Percentiles rank a stretch among this genome's conserved stretches.
phyloP scores from a whole-genome alignment of 2,113 vertebrate species.

The Pachyramphus minor region DNA sequence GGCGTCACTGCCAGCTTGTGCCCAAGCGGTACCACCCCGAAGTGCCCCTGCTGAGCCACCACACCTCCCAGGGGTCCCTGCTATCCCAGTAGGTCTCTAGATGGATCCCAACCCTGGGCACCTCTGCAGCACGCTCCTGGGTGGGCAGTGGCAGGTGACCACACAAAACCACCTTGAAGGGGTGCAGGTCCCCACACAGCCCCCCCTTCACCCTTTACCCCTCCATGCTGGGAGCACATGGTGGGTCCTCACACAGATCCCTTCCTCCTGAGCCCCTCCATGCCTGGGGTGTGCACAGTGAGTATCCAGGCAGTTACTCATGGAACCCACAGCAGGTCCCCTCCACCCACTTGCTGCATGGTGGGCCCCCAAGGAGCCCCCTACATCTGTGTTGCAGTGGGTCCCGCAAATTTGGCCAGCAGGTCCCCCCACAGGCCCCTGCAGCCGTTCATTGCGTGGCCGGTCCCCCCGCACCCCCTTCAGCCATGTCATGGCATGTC shows the following conservation, averaged over 20 bases:
- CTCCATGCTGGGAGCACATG: neutral
- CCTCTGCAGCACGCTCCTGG: neutral
- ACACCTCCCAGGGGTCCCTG: neutral
- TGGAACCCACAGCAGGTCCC: rapidly evolving
- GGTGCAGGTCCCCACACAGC: rapidly evolving
- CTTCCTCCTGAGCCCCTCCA: neutral
- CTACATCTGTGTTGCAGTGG: neutral
- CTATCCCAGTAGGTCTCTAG: neutral
- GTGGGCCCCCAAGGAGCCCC: neutral
- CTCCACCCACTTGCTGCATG: rapidly evolving
- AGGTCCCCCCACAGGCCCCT: neutral
- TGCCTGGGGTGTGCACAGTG: too few species aligned
- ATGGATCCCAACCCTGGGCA: neutral
- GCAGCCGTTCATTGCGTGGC: rapidly evolving
- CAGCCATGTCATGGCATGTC: neutral
- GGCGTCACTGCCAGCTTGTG: neutral
- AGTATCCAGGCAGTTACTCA: rapidly evolving
- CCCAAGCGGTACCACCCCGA: neutral
- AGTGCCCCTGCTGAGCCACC: neutral
- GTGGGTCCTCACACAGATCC: neutral
- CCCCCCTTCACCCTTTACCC: neutral
- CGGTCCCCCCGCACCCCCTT: neutral
- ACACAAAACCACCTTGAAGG: neutral
- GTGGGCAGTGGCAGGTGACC: neutral
- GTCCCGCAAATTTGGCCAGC: neutral